Conservation (phyloP, 1,140 invertebrate species). For the Drosophila elegans region DNA sequence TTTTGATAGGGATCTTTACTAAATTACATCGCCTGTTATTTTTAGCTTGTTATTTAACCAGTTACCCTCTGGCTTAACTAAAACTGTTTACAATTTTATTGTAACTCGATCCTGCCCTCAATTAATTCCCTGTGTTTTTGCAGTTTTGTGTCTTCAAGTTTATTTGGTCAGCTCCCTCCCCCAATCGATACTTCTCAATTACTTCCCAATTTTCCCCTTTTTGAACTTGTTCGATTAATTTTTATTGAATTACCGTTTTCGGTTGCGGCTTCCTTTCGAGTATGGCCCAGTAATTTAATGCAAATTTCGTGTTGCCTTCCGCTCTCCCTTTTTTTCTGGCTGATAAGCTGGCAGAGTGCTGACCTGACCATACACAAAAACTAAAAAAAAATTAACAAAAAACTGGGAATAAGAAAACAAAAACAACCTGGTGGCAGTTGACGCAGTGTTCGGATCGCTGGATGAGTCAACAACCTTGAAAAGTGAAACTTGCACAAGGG, state of each 20-base stretch:
- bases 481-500: conserved; percentile 52
- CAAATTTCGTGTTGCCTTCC: conserved; percentile 36
- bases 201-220: conserved; percentile 39
- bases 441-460: conserved; percentile 11
- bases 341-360: conserved; percentile 51
- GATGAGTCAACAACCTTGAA: conserved; percentile 77
- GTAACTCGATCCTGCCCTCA: not conserved
- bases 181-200: conserved; percentile 23
- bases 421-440: conserved; percentile 21
- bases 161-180: not conserved
- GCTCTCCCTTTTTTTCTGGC: conserved; percentile 17
- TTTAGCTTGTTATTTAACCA: not conserved
- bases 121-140: conserved; percentile 13
- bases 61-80: not conserved
- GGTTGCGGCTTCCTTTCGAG: conserved; percentile 43
- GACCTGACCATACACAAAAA: conserved; percentile 57
- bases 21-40: no score
- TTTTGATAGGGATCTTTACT: not conserved
- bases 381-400: not conserved
- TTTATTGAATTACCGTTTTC: conserved; percentile 50
- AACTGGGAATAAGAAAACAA: conserved; percentile 5
- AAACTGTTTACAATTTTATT: conserved; percentile 1
- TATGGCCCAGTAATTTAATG: conserved; percentile 49
- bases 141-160: conserved; percentile 41
- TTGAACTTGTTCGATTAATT: conserved; percentile 46